Evolutionary conservation across 2,797 vertebrate species (phyloP), one percentile per base, ranked within the genome.

Genomic region (Chrosomus eos): DNA sequence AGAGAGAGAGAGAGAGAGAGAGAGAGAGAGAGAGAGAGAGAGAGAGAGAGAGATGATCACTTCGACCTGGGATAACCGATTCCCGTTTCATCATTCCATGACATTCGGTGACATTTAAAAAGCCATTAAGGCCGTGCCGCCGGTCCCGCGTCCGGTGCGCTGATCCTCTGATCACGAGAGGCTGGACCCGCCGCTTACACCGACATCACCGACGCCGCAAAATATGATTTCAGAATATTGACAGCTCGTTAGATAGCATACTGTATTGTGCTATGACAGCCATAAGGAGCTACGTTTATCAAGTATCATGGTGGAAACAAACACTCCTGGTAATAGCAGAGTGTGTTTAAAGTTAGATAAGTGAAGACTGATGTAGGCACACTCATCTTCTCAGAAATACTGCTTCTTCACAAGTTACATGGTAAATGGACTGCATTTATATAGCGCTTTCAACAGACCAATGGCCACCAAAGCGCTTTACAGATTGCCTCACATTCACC

Each of bases 71-170:
- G 95, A 96, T 95, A 95, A 95, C 95, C 93, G 90, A 95, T 95
- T 94, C 94, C 91, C 93, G 91, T 94, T 95, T 95, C 95, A 95
- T 95, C 95, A 95, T 95, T 95, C 93, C 90, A 92, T 94, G 95
- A 95, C 95, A 95, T 95, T 96, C 94, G 92, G 92, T 95, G 95
- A 95, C 95, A 96, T 96, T 96, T 96, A 96, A 95, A 96, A 95
- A 95, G 94, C 95, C 93, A 95, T 95, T 95, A 95, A 93, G 93
- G 94, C 91, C 91, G 90, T 90, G 93, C 93, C 92, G 91, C 93
- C 94, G 93, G 92, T 92, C 93, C 93, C 88, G 90, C 90, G 91
- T 85, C 81, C 88, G 84, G 85, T 75, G n/a, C 36, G 77, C 70
- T 78, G 84, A 90, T 91, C 89, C 89, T 88, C 88, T 89, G 88